phyloP scores from a whole-genome alignment of 1,140 invertebrate genomes.

The Bombus polaris region DNA sequence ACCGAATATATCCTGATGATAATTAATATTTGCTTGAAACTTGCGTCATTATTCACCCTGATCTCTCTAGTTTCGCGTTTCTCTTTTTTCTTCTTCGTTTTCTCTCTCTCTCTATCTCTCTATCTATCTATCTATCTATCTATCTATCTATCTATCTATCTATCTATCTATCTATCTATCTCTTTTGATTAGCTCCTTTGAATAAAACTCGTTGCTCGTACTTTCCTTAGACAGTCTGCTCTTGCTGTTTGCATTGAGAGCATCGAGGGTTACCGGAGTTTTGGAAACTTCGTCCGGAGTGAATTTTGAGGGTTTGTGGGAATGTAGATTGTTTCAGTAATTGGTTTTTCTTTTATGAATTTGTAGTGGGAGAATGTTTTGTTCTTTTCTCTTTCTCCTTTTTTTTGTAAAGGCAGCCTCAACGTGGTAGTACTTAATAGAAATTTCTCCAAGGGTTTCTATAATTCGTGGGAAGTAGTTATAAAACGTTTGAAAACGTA shows the following conservation, averaged over 20 bases:
- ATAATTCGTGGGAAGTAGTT: too few species aligned
- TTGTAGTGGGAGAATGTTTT: too few species aligned
- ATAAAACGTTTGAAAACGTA: too few species aligned
- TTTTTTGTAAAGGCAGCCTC: neutral
- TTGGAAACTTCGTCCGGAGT: constrained; percentile 3
- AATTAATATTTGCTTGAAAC: constrained; percentile 46
- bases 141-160: neutral
- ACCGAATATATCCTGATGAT: constrained; percentile 20
- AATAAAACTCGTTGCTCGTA: neutral
- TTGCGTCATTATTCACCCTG: constrained; percentile 36
- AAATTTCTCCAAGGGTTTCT: neutral
- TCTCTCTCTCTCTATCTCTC: too few species aligned
- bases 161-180: neutral
- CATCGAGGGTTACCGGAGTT: neutral
- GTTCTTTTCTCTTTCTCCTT: neutral
- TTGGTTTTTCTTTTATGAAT: neutral
- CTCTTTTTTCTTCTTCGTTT: neutral
- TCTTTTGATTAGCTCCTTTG: neutral
- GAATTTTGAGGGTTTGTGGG: neutral
- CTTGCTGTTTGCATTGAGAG: neutral
- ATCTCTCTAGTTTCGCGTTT: too few species aligned
- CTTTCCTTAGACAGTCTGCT: constrained; percentile 8
- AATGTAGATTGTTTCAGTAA: neutral
- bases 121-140: too few species aligned
- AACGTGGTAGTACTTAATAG: neutral